Conservation (phyloP, 2,797 vertebrate species). For the Pipistrellus pipistrellus region DNA sequence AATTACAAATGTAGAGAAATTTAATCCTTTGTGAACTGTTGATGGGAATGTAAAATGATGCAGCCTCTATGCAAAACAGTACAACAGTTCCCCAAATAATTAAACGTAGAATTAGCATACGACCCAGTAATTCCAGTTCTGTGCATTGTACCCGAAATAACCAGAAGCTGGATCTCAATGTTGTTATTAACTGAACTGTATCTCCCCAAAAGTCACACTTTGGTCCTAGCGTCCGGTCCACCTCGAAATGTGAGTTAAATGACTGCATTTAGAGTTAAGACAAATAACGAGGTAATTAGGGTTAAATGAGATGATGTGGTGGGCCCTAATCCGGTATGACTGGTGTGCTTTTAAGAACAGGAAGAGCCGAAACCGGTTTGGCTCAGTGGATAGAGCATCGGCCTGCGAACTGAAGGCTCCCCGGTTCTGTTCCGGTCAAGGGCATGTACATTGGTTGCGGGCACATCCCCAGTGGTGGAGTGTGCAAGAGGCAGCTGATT, state of each 20-base stretch:
- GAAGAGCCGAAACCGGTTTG: neutral
- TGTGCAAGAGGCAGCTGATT: too few species aligned
- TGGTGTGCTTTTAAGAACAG: neutral
- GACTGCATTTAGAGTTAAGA: neutral
- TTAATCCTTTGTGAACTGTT: neutral
- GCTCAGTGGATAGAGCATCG: too few species aligned
- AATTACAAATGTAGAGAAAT: neutral
- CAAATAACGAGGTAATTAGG: neutral
- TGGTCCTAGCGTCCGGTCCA: neutral
- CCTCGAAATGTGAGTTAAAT: neutral
- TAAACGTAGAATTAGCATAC: neutral
- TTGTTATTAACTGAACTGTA: neutral
- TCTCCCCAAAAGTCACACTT: neutral
- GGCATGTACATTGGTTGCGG: too few species aligned
- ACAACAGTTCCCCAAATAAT: neutral
- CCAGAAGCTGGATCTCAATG: neutral
- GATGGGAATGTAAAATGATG: neutral
- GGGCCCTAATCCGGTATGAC: neutral
- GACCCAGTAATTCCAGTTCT: neutral
- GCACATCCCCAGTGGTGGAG: too few species aligned
- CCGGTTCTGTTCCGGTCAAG: too few species aligned
- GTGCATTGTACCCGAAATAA: neutral
- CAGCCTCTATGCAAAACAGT: neutral
- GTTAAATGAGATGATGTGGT: neutral
- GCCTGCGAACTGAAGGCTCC: too few species aligned